Conservation (phyloP, 1,140 invertebrate species). For the Drosophila biarmipes region DNA sequence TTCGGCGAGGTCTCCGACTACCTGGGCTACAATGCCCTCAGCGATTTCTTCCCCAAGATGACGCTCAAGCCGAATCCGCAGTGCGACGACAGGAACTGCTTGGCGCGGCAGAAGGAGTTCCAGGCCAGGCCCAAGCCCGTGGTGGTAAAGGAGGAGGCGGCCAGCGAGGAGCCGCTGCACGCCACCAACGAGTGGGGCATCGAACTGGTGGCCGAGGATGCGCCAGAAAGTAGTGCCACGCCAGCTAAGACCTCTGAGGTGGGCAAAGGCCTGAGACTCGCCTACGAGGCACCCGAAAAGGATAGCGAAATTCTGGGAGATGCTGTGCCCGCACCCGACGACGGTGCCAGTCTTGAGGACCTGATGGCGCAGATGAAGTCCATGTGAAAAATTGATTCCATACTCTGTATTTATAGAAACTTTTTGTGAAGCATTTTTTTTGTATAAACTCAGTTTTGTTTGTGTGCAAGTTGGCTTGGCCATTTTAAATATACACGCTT, state of each 20-base stretch:
- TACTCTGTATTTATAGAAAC: slow-evolving; percentile 46
- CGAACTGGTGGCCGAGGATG: slow-evolving; percentile 76
- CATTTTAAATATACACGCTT: not conserved
- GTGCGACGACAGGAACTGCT: slow-evolving; percentile 95
- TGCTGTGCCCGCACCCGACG: slow-evolving; percentile 51
- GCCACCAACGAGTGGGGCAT: slow-evolving; percentile 97
- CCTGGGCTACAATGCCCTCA: slow-evolving; percentile 98
- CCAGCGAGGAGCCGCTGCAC: slow-evolving; percentile 89
- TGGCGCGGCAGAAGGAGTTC: slow-evolving; percentile 90
- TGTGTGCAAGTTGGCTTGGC: not conserved
- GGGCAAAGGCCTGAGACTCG: slow-evolving; percentile 84
- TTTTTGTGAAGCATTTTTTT: slow-evolving; percentile 26
- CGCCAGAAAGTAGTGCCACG: slow-evolving; percentile 5
- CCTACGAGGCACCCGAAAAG: slow-evolving; percentile 87
- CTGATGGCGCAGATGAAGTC: slow-evolving; percentile 96
- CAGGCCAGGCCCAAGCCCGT: slow-evolving; percentile 86
- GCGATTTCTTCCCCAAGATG: slow-evolving; percentile 98
- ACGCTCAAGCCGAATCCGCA: slow-evolving; percentile 95
- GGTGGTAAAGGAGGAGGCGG: slow-evolving; percentile 86
- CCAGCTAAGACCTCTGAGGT: slow-evolving; percentile 51
- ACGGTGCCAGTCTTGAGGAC: slow-evolving; percentile 90
- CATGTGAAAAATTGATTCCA: slow-evolving; percentile 86
- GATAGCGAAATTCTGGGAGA: slow-evolving; percentile 27
- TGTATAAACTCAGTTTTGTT: not conserved
- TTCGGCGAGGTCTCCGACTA: slow-evolving; percentile 97